A percentile compares a stretch with the other conserved stretches of the same genome.
These are phyloP conservation scores for Rhabdophis nuchalis DNA, from an alignment of 2,797 vertebrate species.

Conservation along the genomic window DNA sequence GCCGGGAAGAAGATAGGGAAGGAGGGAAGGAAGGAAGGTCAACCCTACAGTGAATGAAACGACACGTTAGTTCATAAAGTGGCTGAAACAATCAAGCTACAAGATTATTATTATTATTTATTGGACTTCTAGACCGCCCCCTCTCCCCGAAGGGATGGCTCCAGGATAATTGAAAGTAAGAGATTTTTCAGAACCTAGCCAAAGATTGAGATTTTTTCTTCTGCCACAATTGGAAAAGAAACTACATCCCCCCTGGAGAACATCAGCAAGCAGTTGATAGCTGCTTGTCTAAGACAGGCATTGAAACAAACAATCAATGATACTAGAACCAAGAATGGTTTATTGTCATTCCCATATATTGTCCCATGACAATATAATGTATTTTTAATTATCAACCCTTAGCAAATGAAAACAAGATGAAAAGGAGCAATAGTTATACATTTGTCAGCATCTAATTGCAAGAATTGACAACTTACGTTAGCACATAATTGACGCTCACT, in stretches of 20 bases:
- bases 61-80: not conserved
- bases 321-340: not conserved
- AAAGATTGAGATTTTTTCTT: not conserved
- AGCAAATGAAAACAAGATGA: not conserved
- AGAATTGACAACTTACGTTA: conserved; percentile 78
- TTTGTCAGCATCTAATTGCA: conserved; percentile 37
- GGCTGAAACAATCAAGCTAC: not conserved
- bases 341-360: not conserved
- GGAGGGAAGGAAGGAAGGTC: not conserved
- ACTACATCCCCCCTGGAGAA: not conserved
- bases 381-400: not conserved
- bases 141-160: no score
- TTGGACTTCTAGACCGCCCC: no score
- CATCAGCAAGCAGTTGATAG: not conserved
- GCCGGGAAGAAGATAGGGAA: not conserved
- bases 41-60: not conserved
- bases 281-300: not conserved
- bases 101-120: no score
- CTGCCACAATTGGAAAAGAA: not conserved
- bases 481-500: conserved; percentile 84
- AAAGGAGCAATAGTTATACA: not conserved
- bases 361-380: not conserved
- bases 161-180: not conserved
- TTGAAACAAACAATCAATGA: not conserved
- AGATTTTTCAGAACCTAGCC: not conserved